These are phyloP conservation scores for Axea sp. DNA, from an alignment of 2,888 invertebrate species.

Conservation along the genomic window DNA sequence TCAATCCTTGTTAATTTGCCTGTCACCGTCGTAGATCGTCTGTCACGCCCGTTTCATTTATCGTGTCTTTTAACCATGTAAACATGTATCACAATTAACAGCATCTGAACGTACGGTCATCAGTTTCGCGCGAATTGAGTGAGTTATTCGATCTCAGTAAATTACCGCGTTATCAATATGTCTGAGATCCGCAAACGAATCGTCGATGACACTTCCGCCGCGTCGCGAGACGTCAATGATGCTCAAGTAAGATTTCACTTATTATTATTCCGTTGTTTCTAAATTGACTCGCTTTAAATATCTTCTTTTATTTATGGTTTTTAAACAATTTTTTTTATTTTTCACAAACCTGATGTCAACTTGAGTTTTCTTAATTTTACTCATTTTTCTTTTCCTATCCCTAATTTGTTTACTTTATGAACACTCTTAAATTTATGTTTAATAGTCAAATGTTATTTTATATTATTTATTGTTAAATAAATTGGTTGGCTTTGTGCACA, in stretches of 20 bases:
- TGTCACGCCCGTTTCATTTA: conserved; percentile 70
- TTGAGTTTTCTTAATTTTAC: too few species aligned
- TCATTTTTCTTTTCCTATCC: too few species aligned
- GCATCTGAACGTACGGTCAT: conserved; percentile 6
- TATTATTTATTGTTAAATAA: too few species aligned
- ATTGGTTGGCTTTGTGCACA: too few species aligned
- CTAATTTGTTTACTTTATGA: too few species aligned
- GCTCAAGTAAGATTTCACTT: conserved; percentile 71
- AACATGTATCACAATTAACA: conserved; percentile 66
- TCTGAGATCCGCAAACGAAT: conserved; percentile 76
- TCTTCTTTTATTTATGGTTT: too few species aligned
- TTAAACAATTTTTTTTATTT: too few species aligned
- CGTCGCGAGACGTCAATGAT: conserved; percentile 73
- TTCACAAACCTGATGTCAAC: too few species aligned
- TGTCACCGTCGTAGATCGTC: conserved; percentile 55
- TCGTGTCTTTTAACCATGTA: conserved; percentile 73
- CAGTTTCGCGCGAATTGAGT: conserved; percentile 7
- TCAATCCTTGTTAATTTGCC: conserved; percentile 33
- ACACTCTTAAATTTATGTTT: too few species aligned
- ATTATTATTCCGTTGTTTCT: conserved; percentile 15
- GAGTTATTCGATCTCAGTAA: conserved; percentile 2
- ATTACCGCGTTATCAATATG: conserved; percentile 67
- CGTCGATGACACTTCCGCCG: conserved; percentile 69
- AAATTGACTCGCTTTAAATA: too few species aligned
- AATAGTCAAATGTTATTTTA: too few species aligned